Conservation (phyloP, 2,113 vertebrate species). For the Chrysemys picta region DNA sequence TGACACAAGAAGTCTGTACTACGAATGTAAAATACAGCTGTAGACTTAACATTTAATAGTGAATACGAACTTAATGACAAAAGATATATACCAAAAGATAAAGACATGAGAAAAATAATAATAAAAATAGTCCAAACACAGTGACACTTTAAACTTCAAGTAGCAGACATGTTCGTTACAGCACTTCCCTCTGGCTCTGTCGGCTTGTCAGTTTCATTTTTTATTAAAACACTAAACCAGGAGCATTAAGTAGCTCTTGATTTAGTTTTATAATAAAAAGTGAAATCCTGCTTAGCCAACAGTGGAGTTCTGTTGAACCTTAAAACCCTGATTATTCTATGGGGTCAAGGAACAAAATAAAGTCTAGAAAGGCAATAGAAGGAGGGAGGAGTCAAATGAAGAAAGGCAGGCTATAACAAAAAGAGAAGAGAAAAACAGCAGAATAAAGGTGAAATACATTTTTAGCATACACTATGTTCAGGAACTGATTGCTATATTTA, state of each 20-base stretch:
- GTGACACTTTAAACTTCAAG: slow-evolving; percentile 41
- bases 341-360: slow-evolving; percentile 56
- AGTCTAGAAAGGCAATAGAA: slow-evolving; percentile 28
- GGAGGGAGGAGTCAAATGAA: slow-evolving; percentile 14
- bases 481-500: background rate
- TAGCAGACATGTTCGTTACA: slow-evolving; percentile 37
- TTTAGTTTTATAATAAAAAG: slow-evolving; percentile 75
- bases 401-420: background rate
- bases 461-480: background rate
- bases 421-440: background rate
- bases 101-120: background rate
- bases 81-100: background rate
- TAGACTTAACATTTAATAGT: background rate
- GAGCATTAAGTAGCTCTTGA: slow-evolving; percentile 73
- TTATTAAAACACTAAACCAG: slow-evolving; percentile 75
- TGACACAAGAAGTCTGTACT: background rate
- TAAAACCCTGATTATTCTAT: slow-evolving; percentile 61
- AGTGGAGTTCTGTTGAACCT: slow-evolving; percentile 48
- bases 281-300: slow-evolving; percentile 69
- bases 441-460: background rate
- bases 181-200: slow-evolving; percentile 23
- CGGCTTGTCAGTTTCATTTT: slow-evolving; percentile 42
- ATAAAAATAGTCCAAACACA: slow-evolving; percentile 38
- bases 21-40: background rate
- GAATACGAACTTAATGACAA: background rate